Evolutionary conservation across 2,113 vertebrate species (phyloP), one percentile per base, ranked within the genome.

Genomic region (Rhabdomys dilectus): DNA sequence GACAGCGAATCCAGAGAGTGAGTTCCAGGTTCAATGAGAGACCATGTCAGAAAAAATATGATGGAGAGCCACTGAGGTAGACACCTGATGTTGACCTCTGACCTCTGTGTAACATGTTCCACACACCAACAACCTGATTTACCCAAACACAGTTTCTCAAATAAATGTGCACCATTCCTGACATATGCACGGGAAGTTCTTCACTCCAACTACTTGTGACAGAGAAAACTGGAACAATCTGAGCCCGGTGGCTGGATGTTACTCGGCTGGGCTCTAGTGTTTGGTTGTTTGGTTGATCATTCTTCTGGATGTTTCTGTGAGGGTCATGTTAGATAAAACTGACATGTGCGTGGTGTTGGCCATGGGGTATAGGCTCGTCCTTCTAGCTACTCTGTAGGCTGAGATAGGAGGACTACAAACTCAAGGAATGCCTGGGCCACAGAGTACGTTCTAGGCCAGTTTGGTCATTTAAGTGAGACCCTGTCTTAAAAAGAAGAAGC

Each of bases 291-390:
- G 66, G 66, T 64, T 24, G 66, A 90, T 62, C 9, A 62, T 36
- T 90, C 76, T 60, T 95, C 70, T 92, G 42, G 64, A 34, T 86
- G 34, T 91, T 88, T 93, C 77, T 75, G 6, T 73, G 82, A 91
- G 48, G n/a, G 21, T 88, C 13, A 34, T 12, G 94, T 75, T 75
- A 56, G 78, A 29, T 89, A 91, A 93, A 58, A 80, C 36, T 31
- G 26, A 82, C 42, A 78, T 76, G 62, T 48, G 2, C 39, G n/a
- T 42, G 10, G 51, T 36, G 42, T 15, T 51, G 4, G 78, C 22
- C 53, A 19, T 68, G 22, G 60, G 42, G 85, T 26, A 7, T 34
- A n/a, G 64, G 42, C 62, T 48, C 66, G 17, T 66, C 34, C 21
- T 68, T 60, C 60, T 66, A 68, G 26, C 42, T 22, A 13, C n/a